phyloP scores from a whole-genome alignment of 2,888 invertebrate species.

The Saturnia pavonia region DNA sequence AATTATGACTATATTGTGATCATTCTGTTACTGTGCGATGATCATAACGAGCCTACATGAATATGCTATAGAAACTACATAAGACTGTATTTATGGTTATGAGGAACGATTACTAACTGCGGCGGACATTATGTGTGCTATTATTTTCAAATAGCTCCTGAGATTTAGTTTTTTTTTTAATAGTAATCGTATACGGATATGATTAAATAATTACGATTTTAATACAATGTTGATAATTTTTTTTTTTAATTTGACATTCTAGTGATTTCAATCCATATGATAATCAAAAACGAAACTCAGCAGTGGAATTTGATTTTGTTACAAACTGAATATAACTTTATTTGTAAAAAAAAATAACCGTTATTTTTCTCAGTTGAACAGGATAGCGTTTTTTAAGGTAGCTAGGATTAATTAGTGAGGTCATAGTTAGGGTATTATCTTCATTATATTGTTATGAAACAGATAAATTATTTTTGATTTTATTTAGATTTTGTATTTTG shows the following conservation, averaged over 20 bases:
- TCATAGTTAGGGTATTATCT: constrained; percentile 54
- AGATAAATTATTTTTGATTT: constrained; percentile 58
- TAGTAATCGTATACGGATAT: not conserved
- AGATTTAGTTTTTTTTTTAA: not conserved
- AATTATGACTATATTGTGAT: constrained; percentile 24
- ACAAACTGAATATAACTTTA: constrained; percentile 4
- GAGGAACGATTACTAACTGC: constrained; percentile 38
- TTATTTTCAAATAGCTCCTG: not conserved
- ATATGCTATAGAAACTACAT: constrained; percentile 30
- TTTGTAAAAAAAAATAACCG: constrained; percentile 39
- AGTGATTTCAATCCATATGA: not conserved
- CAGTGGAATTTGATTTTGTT: constrained; percentile 11
- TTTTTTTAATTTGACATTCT: not conserved
- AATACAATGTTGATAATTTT: not conserved
- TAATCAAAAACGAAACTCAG: not conserved
- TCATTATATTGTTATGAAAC: constrained; percentile 57
- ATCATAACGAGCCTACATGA: constrained; percentile 31
- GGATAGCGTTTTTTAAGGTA: constrained; percentile 62
- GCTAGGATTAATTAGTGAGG: constrained; percentile 68
- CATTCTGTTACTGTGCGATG: constrained; percentile 34
- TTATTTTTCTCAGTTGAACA: constrained; percentile 37
- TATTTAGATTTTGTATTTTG: constrained; percentile 54
- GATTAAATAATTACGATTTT: not conserved
- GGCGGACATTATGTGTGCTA: not conserved
- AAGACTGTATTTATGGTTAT: constrained; percentile 50